Conservation (phyloP, 2,888 invertebrate genomes). For the Dolomedes plantarius region DNA sequence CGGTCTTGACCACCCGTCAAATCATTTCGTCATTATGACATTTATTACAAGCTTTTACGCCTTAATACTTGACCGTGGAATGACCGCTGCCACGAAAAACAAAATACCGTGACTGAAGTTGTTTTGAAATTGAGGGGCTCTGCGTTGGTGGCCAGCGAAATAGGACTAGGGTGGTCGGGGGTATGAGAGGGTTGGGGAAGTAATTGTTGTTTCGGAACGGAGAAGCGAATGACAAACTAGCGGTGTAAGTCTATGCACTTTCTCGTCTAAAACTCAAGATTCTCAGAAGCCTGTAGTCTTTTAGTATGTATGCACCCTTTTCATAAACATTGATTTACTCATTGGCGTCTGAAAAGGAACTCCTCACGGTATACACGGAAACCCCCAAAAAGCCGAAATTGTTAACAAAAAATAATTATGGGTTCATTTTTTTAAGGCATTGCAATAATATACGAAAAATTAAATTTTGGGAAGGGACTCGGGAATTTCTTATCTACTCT, state of each 20-base stretch:
- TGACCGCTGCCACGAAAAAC: not conserved
- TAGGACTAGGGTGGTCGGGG: not conserved
- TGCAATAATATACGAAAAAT: no score
- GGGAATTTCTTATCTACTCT: no score
- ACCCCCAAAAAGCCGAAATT: no score
- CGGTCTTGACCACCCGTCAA: slow-evolving; percentile 33
- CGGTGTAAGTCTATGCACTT: not conserved
- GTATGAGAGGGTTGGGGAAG: not conserved
- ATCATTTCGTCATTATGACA: slow-evolving; percentile 62
- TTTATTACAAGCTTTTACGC: slow-evolving; percentile 28
- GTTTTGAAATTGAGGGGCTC: slow-evolving; percentile 5
- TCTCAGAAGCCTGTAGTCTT: no score
- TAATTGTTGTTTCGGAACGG: not conserved
- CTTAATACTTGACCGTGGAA: not conserved
- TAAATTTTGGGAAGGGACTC: no score
- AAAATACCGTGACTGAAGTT: slow-evolving; percentile 6
- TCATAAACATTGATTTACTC: no score
- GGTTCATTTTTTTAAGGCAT: no score
- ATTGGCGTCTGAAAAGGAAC: no score
- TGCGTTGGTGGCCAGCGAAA: slow-evolving; percentile 44
- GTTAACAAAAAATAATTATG: no score
- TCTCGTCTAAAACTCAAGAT: no score
- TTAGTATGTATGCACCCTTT: no score
- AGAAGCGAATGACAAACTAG: not conserved
- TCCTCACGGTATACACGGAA: no score